A percentile compares a stretch with the other conserved stretches of the same genome.
phyloP scores from a whole-genome alignment of 1,140 invertebrate genomes.

The Drosophila ambigua region DNA sequence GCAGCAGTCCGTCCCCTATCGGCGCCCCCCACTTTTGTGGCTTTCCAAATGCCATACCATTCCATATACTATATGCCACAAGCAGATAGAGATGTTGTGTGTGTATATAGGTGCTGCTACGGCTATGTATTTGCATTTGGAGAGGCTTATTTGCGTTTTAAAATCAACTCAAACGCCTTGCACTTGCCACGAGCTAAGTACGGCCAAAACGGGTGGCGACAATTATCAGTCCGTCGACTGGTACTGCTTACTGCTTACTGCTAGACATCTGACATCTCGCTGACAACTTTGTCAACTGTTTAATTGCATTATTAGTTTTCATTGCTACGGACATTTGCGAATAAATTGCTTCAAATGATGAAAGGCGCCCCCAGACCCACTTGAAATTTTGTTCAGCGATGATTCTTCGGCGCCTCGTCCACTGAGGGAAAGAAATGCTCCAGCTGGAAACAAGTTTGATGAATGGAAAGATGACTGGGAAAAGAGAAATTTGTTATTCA shows the following conservation, averaged over 20 bases:
- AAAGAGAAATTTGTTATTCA: too few relatives aligned
- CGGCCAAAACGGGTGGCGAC: slow-evolving; percentile 6
- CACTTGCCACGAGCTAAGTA: slow-evolving; percentile 59
- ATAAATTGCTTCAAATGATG: slow-evolving; percentile 43
- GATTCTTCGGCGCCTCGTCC: slow-evolving; percentile 6
- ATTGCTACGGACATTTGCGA: slow-evolving; percentile 54
- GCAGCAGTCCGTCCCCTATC: slow-evolving; percentile 1
- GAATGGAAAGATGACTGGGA: too few relatives aligned
- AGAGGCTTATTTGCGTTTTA: slow-evolving; percentile 69
- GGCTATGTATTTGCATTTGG: slow-evolving; percentile 38
- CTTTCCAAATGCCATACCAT: slow-evolving; percentile 51
- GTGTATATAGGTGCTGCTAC: slow-evolving; percentile 25
- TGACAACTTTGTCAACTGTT: slow-evolving; percentile 74
- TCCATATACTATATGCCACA: neutral
- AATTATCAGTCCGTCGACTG: slow-evolving; percentile 7
- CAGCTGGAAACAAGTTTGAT: too few relatives aligned
- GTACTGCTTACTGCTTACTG: neutral
- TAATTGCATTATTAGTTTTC: slow-evolving; percentile 79
- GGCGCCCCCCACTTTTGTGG: slow-evolving; percentile 35
- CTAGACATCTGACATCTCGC: slow-evolving; percentile 21
- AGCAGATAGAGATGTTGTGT: slow-evolving; percentile 13
- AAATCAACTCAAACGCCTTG: slow-evolving; percentile 55
- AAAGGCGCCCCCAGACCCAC: neutral
- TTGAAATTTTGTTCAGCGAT: slow-evolving; percentile 31
- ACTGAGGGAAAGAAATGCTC: too few relatives aligned